Conservation (phyloP, 2,113 vertebrate genomes). For the Cheilinus undulatus region DNA sequence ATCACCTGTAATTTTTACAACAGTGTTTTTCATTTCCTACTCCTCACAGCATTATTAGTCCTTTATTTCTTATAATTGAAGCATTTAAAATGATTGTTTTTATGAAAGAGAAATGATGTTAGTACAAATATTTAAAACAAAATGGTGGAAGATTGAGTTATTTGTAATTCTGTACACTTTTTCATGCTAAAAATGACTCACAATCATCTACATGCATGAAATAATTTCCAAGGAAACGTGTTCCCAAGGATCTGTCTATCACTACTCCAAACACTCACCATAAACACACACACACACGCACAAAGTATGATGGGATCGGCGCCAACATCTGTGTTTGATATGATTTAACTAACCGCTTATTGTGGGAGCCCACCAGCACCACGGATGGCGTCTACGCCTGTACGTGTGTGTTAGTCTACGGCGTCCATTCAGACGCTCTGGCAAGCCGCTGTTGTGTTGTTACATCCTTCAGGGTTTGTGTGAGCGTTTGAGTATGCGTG, state of each 20-base stretch:
- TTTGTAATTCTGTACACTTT: conserved; percentile 8
- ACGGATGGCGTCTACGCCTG: conserved; percentile 71
- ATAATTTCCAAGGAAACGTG: conserved; percentile 39
- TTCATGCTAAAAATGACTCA: conserved; percentile 25
- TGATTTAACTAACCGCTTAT: conserved; percentile 80
- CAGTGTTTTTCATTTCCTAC: too few species aligned
- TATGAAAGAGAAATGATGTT: neutral
- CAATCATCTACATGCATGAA: conserved; percentile 19
- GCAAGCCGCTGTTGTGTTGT: conserved; percentile 63
- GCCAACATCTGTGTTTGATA: conserved; percentile 85
- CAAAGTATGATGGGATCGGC: conserved; percentile 62
- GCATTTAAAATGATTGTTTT: neutral
- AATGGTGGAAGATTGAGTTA: neutral
- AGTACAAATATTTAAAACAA: neutral
- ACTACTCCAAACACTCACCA: conserved; percentile 31
- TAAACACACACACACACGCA: conserved; percentile 50
- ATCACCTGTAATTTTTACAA: neutral
- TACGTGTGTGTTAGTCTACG: conserved; percentile 67
- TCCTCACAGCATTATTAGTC: neutral
- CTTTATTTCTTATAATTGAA: neutral
- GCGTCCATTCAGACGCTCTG: conserved; percentile 69
- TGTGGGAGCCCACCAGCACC: conserved; percentile 79
- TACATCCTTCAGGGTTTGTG: conserved; percentile 62
- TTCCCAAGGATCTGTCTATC: conserved; percentile 56
- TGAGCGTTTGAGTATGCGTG: conserved; percentile 51